Evolutionary conservation across 2,888 invertebrate genomes (phyloP), one percentile per base, ranked within the genome.

Genomic region (Portevinia maculata): DNA sequence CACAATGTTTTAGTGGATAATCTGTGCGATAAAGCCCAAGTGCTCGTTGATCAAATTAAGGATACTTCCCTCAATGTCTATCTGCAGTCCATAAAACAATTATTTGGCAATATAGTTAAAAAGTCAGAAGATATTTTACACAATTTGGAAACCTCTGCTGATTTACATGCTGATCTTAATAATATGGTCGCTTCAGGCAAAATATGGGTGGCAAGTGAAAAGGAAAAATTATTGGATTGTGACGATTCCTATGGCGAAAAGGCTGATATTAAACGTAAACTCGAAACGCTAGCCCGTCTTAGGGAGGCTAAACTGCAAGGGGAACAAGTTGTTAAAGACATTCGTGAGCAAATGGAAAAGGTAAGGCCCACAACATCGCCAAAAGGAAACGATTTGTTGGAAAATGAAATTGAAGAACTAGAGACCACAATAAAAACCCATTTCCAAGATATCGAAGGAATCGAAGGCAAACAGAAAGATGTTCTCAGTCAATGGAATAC

Each of bases 1-100:
- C 98, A 98, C 90, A 96, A 97, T 89, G 94, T 94, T 67, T 91
- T 98, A 62, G 96, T 98, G 0, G 97, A 98, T 88, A 94, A 95
- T 62, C 96, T 98, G 15, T 97, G 97, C 89, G 97, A 98, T 86
- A 97, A 97, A 90, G 98, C 98, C 0, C 96, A 97, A 87, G 94
- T 96, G 67, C 91, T 98, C 13, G 96, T 98, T 1, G 96, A 97
- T 88, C 95, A 97, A 90, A 97, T 97, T 1, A 96, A 97, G 88
- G 97, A 98, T 87, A 95, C 95, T 83, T 96, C 96, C 0, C 91
- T 98, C 34, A 96, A 96, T 88, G 93, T 96, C 0, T 97, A 97
- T 88, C 91, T 97, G 6, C 95, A 96, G 87, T 97, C 97, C 0
- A 97, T 98, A 28, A 97, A 96, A 88, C 95, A 96, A 87, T 91